Evolutionary conservation across 2,113 vertebrate genomes (phyloP), one percentile per base, ranked within the genome.

Genomic region (Arvicanthis niloticus): DNA sequence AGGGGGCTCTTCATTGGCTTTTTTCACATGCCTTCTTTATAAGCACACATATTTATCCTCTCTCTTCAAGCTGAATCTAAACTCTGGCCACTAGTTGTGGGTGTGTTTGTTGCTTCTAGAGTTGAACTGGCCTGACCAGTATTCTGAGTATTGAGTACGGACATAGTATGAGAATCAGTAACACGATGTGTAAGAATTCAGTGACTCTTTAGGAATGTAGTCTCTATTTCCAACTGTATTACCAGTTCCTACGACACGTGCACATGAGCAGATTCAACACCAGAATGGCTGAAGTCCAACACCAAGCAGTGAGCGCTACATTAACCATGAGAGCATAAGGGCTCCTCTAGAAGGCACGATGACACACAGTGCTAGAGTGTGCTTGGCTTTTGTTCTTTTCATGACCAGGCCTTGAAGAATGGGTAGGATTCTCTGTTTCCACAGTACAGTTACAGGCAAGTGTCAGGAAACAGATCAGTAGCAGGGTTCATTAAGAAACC

Each of bases 1-100:
- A 91, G 92, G 53, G 86, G 85, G 70, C 45, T 93, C 76, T 95
- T 95, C 89, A 58, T 91, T 96, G n/a, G 17, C 72, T 97, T 88
- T 68, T 94, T 78, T 75, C 89, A 34, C 77, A 67, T 91, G 60
- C 91, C 76, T 95, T 80, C 73, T 91, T 90, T 67, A 81, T 72
- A 91, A 95, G 80, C 80, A 94, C 62, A 90, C 0, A 1, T 76
- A 53, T 78, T 95, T 89, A 87, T 31, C 73, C 68, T 62, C 8
- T 95, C 51, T 96, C 58, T 53, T 86, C 78, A 70, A 88, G 82
- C 73, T 68, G 72, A 95, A 86, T 77, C 22, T 34, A 94, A 93
- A 78, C 53, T 67, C 60, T 73, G 93, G 17, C 0, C 4, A 51
- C 73, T 62, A 51, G 45, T 76, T 93, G 26, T 78, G 48, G 40